Base-by-base conservation (phyloP, 2,888 invertebrate genomes). In the Dicycla oo region DNA sequence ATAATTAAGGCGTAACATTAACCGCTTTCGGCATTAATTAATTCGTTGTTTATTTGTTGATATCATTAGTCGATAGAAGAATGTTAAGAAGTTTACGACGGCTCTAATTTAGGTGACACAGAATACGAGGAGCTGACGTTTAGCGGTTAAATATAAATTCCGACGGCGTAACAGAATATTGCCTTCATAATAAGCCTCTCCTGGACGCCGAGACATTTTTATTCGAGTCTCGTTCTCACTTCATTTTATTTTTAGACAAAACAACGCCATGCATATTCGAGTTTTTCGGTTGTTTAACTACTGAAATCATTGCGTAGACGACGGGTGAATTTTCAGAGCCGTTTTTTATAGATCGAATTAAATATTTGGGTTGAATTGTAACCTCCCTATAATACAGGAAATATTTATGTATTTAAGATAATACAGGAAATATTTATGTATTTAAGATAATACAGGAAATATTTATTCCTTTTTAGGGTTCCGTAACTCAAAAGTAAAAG, bases 161-260 rank as follows among this genome's bases (percentile, higher is more conserved):
- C 78, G 81, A 75, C 75, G 88, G 89, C 91, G 91, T 92, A 86
- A 89, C 87, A 86, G 89, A 91, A 93, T 93, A 94, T 93, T 93
- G 93, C 92, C 92, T 92, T 90, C 89, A 91, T 93, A 93, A 94
- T 93, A 93, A 93, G 92, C 91, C 90, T 88, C 88, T 88, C 77
- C 77, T 83, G 85, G 84, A 78, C 79, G 82, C 71, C 80, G 78
- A 86, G 87, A 85, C 85, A 89, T 91, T 91, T 89, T 91, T 90
- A 92, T 92, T 92, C 91, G 82, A 85, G 84, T 81, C 89, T 87
- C 90, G 91, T 91, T 88, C 87, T 85, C 87, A 89, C 89, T 91
- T 88, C 88, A 89, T 92, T 92, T 93, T 93, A 93, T 93, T 93
- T 93, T 93, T 91, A 92, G 88, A 91, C 88, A 89, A 90, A 89